Evolutionary conservation across 2,888 invertebrate genomes (phyloP), one percentile per base, ranked within the genome.

Genomic region (Leistus spinibarbis): DNA sequence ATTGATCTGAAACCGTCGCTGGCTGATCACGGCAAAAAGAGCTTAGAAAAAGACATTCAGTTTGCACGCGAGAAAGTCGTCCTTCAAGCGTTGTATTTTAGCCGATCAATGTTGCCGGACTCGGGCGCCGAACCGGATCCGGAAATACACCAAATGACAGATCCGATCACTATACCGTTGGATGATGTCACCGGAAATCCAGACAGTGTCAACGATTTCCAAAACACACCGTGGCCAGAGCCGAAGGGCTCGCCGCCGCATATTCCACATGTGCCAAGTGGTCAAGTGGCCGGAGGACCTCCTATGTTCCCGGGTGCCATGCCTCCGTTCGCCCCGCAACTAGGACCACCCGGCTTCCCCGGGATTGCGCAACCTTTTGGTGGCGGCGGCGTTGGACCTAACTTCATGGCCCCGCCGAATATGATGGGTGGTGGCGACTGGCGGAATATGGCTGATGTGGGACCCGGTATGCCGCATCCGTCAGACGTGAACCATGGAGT

Each of bases 181-280:
- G 96, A 97, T 78, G 98, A 98, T 86, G 90, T 93, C 3, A 92
- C 93, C 0, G 95, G 95, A 5, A 93, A 92, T 83, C 92, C 93
- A 77, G 95, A 95, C 81, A 92, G 91, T 78, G 88, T 93, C 17
- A 93, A 92, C 81, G 95, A 95, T 83, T 92, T 92, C 81, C 90
- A 92, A 75, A 89, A 88, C 71, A 90, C 92, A 83, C 91, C 93
- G 0, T 95, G 95, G 95, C 95, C 95, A 1, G 95, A 95, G 84
- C 93, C 95, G 0, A 94, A 94, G 82, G 91, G 91, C 10, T 89
- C 90, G 4, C 89, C 91, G 40, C 87, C 89, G 3, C 82, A 81
- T 4, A 54, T 20, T 16, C 54, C 56, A 17, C 68, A 67, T 53
- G 63, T 69, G 17, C 80, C 78, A 4, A 82, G 82, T 76, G 81